These are phyloP conservation scores for Thalassoma bifasciatum DNA, from an alignment of 2,113 vertebrate genomes.

Conservation along the genomic window DNA sequence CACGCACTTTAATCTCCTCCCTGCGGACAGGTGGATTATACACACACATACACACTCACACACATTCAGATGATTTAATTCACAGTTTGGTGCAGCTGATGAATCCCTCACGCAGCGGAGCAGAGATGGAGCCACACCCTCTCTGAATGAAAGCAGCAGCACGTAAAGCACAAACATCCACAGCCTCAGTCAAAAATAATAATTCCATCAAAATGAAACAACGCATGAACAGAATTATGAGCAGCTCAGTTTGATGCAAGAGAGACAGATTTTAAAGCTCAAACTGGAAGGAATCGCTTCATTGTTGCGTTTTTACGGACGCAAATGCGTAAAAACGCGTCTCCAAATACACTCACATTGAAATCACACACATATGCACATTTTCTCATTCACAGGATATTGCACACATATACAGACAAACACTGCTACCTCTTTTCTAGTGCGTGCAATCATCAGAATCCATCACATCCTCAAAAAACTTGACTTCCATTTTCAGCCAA, in stretches of 20 bases:
- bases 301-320: background rate
- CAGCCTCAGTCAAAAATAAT: too few relatives aligned
- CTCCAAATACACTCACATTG: background rate
- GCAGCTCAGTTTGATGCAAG: background rate
- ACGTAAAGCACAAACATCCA: background rate
- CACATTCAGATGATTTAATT: slow-evolving; percentile 31
- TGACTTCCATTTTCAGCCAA: slow-evolving; percentile 3
- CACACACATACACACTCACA: background rate
- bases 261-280: background rate
- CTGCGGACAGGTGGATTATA: slow-evolving; percentile 67
- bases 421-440: background rate
- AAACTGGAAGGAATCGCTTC: background rate
- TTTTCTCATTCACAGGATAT: background rate
- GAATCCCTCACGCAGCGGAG: slow-evolving; percentile 3
- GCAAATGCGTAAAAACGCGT: slow-evolving; percentile 26
- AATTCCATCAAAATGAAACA: background rate
- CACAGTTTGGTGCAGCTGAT: slow-evolving; percentile 34
- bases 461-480: background rate
- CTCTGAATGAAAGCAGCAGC: slow-evolving; percentile 7
- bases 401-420: background rate
- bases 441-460: background rate
- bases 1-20: slow-evolving; percentile 61
- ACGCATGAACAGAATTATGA: background rate
- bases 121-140: slow-evolving; percentile 57
- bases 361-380: background rate